Base-by-base conservation (phyloP, 2,797 vertebrate species). In the Coregonus suidteri region DNA sequence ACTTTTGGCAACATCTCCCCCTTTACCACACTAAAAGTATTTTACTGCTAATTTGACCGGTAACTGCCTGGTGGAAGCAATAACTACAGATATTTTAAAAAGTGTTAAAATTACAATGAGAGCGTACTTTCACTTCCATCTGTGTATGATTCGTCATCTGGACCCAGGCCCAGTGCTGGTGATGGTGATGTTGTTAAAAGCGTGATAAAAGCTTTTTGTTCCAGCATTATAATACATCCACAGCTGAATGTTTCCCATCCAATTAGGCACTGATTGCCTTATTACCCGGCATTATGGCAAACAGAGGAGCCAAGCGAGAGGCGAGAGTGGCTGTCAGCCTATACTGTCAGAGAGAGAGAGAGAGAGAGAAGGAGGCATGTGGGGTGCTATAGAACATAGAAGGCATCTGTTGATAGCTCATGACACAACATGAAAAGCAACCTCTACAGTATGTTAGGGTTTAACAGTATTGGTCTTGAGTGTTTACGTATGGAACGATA, bases 231-330 rank as follows among this genome's bases (percentile, higher is more conserved):
- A 6, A 30, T 71, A 6, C 52, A 30, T 41, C 71, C 67, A 6
- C 67, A 76, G 75, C 53, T 76, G 13, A 77, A 77, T 47, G 52
- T 56, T 20, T 70, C 14, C 11, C 4, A 14, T 13, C 31, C 66
- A 70, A 76, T 59, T 59, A 70, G 69, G n/a, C n/a, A 16, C 34
- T 76, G 67, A 76, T 70, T 76, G 75, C 52, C 31, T 76, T 71
- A 71, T 76, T 54, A 69, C 65, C 53, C 35, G 16, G 35, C 30
- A 76, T 62, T 59, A 76, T 34, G 5, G n/a, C 16, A 30, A 56
- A 35, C 54, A 25, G n/a, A 66, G n/a, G 37, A 69, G 35, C 41
- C 34, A 54, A 54, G 25, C 41, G 15, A 56, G 41, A 18, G 30
- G 31, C 25, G 9, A 31, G 16, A 25, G 1, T 53, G 15, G 5